Evolutionary conservation across 1,140 invertebrate genomes (phyloP), one percentile per base, ranked within the genome.

Genomic region (Apis laboriosa): DNA sequence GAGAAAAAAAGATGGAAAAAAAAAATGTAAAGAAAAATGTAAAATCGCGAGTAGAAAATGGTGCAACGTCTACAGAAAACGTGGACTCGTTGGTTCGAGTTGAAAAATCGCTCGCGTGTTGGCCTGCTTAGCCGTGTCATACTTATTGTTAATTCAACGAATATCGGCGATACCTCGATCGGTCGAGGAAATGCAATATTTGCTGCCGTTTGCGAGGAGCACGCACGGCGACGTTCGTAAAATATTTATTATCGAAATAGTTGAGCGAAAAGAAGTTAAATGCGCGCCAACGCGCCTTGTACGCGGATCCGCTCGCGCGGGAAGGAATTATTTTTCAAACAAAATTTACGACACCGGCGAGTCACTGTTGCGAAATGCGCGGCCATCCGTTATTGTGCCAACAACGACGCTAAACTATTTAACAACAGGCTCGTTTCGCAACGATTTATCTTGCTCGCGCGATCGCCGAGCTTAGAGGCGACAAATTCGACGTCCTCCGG

Each of bases 341-440:
- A 83, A 68, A 83, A 78, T 83, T 83, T 78, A 83, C 75, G 64
- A 78, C 55, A 63, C 49, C 58, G 15, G n/a, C 66, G 75, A 78
- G 76, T 83, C 67, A 77, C 28, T 64, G n/a, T 78, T 77, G 76
- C 81, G 75, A 77, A 83, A 77, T 55, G 58, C 67, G 15, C 81
- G 67, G 81, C 81, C 76, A 83, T 83, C 76, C 81, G 76, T 83
- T 83, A 83, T 83, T 77, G 76, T 83, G 81, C 76, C 81, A 83
- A 83, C 81, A 83, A 78, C 75, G 51, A 78, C 76, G 76, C 81
- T 77, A 72, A 83, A 77, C 81, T 83, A 83, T 83, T 83, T 83
- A 78, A 83, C 81, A 77, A 83, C 76, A 83, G 66, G 81, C 76
- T 56, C 58, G 66, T 83, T 83, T 78, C 81, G 76, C 81, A 83